Conservation (phyloP, 2,888 invertebrate genomes). For the Synergus japonicus region DNA sequence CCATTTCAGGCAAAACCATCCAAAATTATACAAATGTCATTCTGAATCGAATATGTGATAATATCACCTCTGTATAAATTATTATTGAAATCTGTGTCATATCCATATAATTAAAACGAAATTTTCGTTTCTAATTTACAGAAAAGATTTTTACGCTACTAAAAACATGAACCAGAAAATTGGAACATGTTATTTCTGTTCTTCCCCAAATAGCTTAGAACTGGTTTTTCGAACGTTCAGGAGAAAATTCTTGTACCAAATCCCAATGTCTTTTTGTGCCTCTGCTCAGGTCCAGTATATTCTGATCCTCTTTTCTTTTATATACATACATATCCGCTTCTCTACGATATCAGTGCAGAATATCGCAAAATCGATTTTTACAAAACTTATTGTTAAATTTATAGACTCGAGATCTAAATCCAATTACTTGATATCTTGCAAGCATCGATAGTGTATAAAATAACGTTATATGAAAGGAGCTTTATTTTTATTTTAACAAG, state of each 20-base stretch:
- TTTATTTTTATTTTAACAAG: neutral
- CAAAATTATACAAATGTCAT: too few relatives aligned
- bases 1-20: too few relatives aligned
- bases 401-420: constrained; percentile 19
- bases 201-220: constrained; percentile 8
- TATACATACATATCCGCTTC: neutral
- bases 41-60: too few relatives aligned
- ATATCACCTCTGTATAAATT: too few relatives aligned
- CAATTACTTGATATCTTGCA: neutral
- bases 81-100: too few relatives aligned
- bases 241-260: neutral
- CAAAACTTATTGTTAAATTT: constrained; percentile 14
- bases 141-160: neutral
- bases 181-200: constrained; percentile 7
- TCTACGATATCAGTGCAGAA: constrained; percentile 9
- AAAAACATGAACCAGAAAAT: neutral
- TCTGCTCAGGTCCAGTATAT: neutral
- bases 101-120: too few relatives aligned
- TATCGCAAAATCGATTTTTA: neutral
- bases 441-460: neutral
- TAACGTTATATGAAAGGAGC: neutral
- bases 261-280: constrained; percentile 3
- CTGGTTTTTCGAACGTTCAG: neutral
- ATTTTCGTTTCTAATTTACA: neutral
- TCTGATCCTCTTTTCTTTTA: neutral